phyloP scores from a whole-genome alignment of 2,113 vertebrate genomes.

The Riparia riparia region DNA sequence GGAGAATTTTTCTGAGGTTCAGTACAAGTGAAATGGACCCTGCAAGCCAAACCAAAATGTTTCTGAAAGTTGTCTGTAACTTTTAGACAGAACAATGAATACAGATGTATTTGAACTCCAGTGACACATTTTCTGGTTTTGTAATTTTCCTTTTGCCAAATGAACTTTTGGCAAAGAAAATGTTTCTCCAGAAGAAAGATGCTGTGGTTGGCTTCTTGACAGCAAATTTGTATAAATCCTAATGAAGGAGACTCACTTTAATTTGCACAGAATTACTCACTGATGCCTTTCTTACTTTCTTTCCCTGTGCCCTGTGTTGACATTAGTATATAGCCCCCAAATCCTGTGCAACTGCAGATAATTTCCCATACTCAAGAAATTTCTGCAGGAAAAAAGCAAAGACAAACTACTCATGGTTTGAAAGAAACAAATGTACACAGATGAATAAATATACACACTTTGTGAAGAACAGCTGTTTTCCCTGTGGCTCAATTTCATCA shows the following conservation, averaged over 20 bases:
- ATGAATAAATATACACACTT: not conserved
- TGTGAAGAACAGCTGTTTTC: not conserved
- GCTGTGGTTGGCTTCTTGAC: not conserved
- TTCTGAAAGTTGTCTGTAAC: not conserved
- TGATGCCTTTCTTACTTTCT: not conserved
- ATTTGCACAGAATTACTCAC: not conserved
- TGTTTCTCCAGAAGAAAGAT: not conserved
- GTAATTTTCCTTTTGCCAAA: conserved; percentile 2
- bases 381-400: not conserved
- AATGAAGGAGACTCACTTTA: conserved; percentile 20
- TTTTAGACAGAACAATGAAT: not conserved
- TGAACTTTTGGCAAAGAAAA: not conserved
- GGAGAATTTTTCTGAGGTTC: not conserved
- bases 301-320: not conserved
- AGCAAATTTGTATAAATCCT: conserved; percentile 22
- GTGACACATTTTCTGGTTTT: not conserved
- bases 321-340: not conserved
- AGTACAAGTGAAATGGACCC: not conserved
- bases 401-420: not conserved
- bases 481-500: not conserved
- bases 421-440: not conserved
- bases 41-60: not conserved
- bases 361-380: not conserved
- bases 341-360: not conserved
- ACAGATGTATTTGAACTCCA: not conserved